Conservation (phyloP, 2,113 vertebrate species). For the Aegithalos caudatus region DNA sequence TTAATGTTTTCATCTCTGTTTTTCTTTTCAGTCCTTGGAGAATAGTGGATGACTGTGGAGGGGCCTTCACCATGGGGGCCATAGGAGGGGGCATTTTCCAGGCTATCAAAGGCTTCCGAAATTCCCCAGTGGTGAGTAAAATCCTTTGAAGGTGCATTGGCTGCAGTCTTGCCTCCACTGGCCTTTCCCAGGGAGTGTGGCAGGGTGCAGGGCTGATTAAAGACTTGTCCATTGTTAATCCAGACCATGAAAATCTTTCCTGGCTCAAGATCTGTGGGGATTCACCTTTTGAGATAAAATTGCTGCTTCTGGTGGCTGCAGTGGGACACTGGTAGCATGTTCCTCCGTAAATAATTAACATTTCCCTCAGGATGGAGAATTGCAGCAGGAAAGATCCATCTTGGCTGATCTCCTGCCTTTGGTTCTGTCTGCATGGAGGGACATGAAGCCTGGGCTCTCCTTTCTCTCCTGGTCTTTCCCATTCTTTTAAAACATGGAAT, state of each 20-base stretch:
- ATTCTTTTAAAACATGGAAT: background rate
- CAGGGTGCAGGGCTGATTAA: too few species aligned
- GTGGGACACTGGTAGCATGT: background rate
- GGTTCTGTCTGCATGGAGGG: background rate
- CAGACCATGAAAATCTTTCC: background rate
- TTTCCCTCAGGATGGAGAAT: background rate
- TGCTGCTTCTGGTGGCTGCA: background rate
- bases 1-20: background rate
- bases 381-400: background rate
- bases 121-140: constrained; percentile 88
- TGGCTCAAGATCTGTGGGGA: background rate
- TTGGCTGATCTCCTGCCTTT: background rate
- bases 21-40: constrained; percentile 86
- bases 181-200: background rate
- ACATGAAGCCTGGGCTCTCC: background rate
- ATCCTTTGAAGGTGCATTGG: background rate
- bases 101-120: constrained; percentile 94
- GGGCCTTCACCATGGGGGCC: constrained; percentile 95
- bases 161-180: background rate
- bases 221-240: background rate
- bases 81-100: constrained; percentile 97
- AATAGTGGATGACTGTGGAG: constrained; percentile 96
- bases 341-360: background rate
- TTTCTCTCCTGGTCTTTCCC: background rate
- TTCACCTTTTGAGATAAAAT: background rate